A percentile compares a stretch with the other conserved stretches of the same genome.
Evolutionary conservation across 2,888 invertebrate genomes (phyloP).

Genomic region (Drosophila subquinaria): DNA sequence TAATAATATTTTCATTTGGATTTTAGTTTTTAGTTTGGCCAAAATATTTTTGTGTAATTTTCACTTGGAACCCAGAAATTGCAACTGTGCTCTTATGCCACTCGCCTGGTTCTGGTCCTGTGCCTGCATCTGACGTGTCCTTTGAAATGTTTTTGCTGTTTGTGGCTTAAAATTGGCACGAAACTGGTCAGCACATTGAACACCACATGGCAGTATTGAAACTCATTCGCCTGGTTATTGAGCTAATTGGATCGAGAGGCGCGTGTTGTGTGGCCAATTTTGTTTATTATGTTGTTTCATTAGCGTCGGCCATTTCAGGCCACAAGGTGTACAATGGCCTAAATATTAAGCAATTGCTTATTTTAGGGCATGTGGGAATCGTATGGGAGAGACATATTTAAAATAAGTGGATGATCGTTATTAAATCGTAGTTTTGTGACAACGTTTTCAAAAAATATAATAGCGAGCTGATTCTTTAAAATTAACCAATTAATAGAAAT

Average conservation of each 20-base stretch:
- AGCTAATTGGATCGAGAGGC: conserved; percentile 53
- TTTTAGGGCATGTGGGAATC: neutral
- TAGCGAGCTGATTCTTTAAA: too few relatives aligned
- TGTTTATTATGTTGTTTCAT: conserved; percentile 54
- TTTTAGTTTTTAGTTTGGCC: conserved; percentile 69
- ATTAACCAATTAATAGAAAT: too few relatives aligned
- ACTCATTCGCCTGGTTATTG: conserved; percentile 37
- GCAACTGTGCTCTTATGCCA: conserved; percentile 21
- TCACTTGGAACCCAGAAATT: conserved; percentile 35
- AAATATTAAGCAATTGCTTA: conserved; percentile 10
- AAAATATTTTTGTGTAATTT: conserved; percentile 70
- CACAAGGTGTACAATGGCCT: conserved; percentile 8
- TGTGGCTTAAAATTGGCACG: conserved; percentile 65
- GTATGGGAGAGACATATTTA: neutral
- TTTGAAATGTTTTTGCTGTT: conserved; percentile 72
- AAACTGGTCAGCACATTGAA: conserved; percentile 51
- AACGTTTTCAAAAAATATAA: too few relatives aligned
- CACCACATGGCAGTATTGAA: conserved; percentile 38
- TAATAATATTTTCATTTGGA: conserved; percentile 83
- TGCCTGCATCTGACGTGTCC: conserved; percentile 49
- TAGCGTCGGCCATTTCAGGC: conserved; percentile 19
- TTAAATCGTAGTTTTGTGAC: neutral
- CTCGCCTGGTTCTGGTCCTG: conserved; percentile 5
- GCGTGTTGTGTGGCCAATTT: conserved; percentile 51
- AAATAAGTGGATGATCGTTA: neutral